These are phyloP conservation scores for Shargacucullia verbasci DNA, from an alignment of 2,888 invertebrate genomes.

Conservation along the genomic window DNA sequence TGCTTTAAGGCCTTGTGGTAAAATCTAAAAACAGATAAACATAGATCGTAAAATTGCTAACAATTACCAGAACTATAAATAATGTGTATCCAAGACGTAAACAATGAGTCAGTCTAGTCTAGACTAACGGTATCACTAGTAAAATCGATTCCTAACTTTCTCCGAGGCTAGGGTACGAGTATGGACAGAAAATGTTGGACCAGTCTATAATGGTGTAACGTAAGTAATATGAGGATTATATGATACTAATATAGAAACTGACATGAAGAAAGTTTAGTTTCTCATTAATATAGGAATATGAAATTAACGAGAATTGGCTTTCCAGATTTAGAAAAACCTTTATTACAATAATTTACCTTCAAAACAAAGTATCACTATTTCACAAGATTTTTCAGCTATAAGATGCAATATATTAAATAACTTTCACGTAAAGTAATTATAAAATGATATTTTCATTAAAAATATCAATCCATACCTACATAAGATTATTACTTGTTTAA, in stretches of 20 bases:
- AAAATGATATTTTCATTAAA: no score
- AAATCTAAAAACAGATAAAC: constrained; percentile 47
- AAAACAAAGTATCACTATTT: no score
- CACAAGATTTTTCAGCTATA: no score
- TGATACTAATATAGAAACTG: constrained; percentile 34
- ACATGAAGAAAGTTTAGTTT: constrained; percentile 9
- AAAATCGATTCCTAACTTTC: constrained; percentile 70
- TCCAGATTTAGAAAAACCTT: no score
- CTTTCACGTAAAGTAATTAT: no score
- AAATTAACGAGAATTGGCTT: no score
- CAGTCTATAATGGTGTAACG: constrained; percentile 49
- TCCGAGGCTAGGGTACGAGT: constrained; percentile 65
- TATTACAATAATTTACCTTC: no score
- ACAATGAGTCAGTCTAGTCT: constrained; percentile 64
- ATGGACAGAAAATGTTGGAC: constrained; percentile 44
- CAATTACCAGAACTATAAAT: constrained; percentile 56
- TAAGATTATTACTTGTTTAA: no score
- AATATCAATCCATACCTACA: no score
- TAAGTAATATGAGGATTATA: constrained; percentile 30
- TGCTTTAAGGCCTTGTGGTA: constrained; percentile 35
- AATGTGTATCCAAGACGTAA: constrained; percentile 53
- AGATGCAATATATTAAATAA: no score
- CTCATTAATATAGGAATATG: no score
- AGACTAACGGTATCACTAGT: constrained; percentile 51
- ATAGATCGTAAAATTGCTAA: constrained; percentile 41